Evolutionary conservation across 2,888 invertebrate species (phyloP).

Genomic region (Tetragnatha montana): DNA sequence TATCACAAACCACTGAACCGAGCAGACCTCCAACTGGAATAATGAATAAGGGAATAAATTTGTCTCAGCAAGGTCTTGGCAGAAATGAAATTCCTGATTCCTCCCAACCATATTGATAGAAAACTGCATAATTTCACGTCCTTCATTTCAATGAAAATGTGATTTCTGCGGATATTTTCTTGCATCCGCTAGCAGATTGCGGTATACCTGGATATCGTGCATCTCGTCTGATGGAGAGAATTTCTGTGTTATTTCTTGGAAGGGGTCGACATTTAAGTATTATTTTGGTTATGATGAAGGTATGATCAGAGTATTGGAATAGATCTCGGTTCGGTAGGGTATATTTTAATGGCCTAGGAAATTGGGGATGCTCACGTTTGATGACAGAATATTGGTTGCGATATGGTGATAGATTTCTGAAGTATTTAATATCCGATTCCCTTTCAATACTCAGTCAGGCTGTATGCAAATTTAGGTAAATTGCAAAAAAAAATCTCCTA

Average conservation of each 20-base stretch:
- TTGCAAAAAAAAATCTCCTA: too few species aligned
- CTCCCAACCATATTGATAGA: background rate
- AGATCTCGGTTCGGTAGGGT: too few species aligned
- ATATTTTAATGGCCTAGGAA: too few species aligned
- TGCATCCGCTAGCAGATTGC: background rate
- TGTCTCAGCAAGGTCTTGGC: background rate
- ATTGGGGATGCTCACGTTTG: too few species aligned
- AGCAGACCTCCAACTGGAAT: background rate
- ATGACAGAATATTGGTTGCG: too few species aligned
- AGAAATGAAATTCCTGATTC: constrained; percentile 9
- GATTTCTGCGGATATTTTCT: background rate
- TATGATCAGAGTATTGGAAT: too few species aligned
- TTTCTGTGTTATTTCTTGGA: background rate
- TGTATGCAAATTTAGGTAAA: too few species aligned
- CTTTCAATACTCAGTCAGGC: too few species aligned
- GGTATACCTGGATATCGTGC: background rate
- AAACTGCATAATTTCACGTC: background rate
- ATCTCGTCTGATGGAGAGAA: background rate
- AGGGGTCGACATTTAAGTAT: too few species aligned
- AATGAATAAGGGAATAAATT: background rate
- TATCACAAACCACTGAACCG: background rate
- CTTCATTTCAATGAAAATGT: background rate
- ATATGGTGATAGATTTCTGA: too few species aligned
- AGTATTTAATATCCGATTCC: too few species aligned
- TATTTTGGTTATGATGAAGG: too few species aligned